A percentile compares a stretch with the other conserved stretches of the same genome.
phyloP scores from a whole-genome alignment of 2,888 invertebrate genomes.

The Dryomyza anilis region DNA sequence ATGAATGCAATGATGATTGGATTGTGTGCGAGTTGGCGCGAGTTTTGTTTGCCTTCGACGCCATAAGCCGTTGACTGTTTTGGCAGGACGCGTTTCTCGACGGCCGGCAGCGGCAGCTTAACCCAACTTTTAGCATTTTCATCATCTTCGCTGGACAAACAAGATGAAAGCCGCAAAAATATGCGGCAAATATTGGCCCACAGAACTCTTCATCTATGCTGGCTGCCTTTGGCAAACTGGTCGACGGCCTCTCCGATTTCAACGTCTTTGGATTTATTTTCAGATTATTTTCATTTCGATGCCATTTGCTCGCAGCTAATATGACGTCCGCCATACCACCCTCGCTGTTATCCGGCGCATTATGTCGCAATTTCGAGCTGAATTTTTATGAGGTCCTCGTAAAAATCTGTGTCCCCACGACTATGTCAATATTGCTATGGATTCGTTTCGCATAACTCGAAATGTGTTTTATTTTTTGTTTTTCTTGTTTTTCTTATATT shows the following conservation, averaged over 20 bases:
- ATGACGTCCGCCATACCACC: neutral
- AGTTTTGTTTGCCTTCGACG: conserved; percentile 9
- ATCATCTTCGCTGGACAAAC: conserved; percentile 1
- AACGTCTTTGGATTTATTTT: too few relatives aligned
- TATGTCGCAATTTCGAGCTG: neutral
- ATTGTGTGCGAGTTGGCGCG: conserved; percentile 20
- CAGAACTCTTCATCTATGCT: too few relatives aligned
- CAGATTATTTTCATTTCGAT: neutral
- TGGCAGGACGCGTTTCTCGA: neutral
- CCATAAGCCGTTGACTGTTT: neutral
- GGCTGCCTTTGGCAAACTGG: too few relatives aligned
- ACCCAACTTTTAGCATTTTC: conserved; percentile 6
- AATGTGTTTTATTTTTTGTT: conserved; percentile 16
- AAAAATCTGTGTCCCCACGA: neutral
- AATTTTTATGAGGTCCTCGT: conserved; percentile 2
- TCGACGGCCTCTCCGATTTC: too few relatives aligned
- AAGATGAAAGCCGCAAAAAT: neutral
- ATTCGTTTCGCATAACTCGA: conserved; percentile 7
- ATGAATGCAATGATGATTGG: conserved; percentile 31
- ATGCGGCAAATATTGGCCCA: too few relatives aligned
- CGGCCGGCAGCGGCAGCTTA: neutral
- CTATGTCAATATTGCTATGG: neutral
- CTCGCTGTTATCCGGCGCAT: neutral
- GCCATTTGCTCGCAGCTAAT: too few relatives aligned
- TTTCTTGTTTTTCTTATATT: too few relatives aligned